These are phyloP conservation scores for Stictocephala bisonia DNA, from an alignment of 2,888 invertebrate genomes.

Conservation along the genomic window DNA sequence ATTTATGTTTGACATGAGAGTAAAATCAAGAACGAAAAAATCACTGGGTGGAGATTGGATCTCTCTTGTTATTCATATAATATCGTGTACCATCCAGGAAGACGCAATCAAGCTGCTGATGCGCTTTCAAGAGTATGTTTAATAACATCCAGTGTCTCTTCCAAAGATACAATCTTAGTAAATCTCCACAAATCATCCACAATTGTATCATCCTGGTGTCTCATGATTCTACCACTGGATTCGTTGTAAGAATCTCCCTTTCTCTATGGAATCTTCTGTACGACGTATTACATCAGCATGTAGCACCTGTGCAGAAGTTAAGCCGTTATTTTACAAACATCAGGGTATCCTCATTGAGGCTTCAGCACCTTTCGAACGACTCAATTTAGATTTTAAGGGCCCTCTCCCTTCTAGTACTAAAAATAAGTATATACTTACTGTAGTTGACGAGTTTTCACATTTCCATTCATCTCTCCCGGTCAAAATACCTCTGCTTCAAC, in stretches of 20 bases:
- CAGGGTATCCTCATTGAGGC: constrained; percentile 2
- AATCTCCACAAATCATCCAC: too few relatives aligned
- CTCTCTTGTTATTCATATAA: constrained; percentile 46
- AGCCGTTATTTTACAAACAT: constrained; percentile 49
- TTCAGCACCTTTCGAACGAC: constrained; percentile 8
- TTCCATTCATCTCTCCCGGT: too few relatives aligned
- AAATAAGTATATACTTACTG: constrained; percentile 34
- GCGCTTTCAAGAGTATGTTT: neutral
- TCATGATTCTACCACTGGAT: constrained; percentile 53
- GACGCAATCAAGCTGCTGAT: constrained; percentile 46
- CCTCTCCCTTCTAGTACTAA: constrained; percentile 29
- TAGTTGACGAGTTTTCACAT: too few relatives aligned
- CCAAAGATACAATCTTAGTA: neutral
- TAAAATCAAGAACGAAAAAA: constrained; percentile 51
- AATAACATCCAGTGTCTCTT: too few relatives aligned
- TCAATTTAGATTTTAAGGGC: constrained; percentile 51
- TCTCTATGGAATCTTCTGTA: constrained; percentile 50
- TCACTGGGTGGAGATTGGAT: constrained; percentile 49
- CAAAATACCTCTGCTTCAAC: too few relatives aligned
- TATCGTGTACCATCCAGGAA: constrained; percentile 49
- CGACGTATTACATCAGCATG: constrained; percentile 47
- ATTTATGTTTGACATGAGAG: constrained; percentile 46
- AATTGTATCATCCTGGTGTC: constrained; percentile 52
- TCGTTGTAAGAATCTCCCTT: constrained; percentile 48
- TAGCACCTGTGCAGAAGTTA: constrained; percentile 50